Conservation (phyloP, 1,140 invertebrate genomes). For the Lordiphosa collinella region DNA sequence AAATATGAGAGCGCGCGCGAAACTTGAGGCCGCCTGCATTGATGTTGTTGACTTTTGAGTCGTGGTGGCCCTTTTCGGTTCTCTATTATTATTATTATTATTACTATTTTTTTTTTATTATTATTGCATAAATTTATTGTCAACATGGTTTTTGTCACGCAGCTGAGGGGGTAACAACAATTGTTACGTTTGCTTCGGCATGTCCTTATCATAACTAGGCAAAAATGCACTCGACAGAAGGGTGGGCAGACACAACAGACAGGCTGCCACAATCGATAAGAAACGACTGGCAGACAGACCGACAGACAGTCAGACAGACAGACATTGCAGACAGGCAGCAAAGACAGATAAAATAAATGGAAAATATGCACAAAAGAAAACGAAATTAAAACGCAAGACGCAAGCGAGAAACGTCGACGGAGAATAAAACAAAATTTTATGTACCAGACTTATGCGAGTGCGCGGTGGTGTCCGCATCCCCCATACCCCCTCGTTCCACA, state of each 20-base stretch:
- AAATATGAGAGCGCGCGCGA: no score
- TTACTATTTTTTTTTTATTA: slow-evolving; percentile 5
- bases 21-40: no score
- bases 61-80: no score
- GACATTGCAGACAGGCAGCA: slow-evolving; percentile 4
- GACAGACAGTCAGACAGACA: slow-evolving; percentile 7
- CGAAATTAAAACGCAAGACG: slow-evolving; percentile 69
- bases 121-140: slow-evolving; percentile 62
- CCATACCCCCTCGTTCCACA: neutral
- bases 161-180: slow-evolving; percentile 21
- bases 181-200: neutral
- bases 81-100: neutral
- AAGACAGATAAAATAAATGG: slow-evolving; percentile 50
- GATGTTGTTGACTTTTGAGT: no score
- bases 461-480: slow-evolving; percentile 16
- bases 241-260: slow-evolving; percentile 9
- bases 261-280: neutral
- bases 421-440: slow-evolving; percentile 37
- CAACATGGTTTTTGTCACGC: slow-evolving; percentile 50
- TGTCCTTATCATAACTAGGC: slow-evolving; percentile 41
- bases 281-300: neutral
- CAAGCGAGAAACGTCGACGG: slow-evolving; percentile 18
- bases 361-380: slow-evolving; percentile 64
- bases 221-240: slow-evolving; percentile 9
- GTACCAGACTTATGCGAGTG: slow-evolving; percentile 28